phyloP scores from a whole-genome alignment of 1,140 invertebrate species.

The Nixonia krombeini region DNA sequence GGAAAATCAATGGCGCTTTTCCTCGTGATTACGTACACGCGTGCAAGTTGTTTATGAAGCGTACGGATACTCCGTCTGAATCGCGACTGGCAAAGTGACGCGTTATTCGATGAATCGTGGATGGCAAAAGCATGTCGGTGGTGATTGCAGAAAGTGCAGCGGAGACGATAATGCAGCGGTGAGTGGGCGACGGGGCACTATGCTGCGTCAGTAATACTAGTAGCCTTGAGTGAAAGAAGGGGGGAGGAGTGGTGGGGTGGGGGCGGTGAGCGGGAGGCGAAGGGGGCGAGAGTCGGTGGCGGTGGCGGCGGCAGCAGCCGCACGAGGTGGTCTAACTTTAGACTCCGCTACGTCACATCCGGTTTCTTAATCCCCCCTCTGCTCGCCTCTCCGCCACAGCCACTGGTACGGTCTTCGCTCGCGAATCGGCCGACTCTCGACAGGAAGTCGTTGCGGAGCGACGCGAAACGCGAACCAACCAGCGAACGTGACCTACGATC shows the following conservation, averaged over 20 bases:
- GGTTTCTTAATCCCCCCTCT: neutral
- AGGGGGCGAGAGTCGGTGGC: neutral
- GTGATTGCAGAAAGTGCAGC: no score
- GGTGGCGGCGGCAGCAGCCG: neutral
- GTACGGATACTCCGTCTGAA: no score
- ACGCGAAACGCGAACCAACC: neutral
- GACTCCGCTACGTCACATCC: neutral
- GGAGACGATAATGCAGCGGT: neutral
- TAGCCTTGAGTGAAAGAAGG: neutral
- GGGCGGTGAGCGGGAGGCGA: neutral
- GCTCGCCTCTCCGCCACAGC: neutral
- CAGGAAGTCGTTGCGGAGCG: neutral
- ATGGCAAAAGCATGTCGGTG: neutral
- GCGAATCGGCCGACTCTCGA: neutral
- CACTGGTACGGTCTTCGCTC: no score
- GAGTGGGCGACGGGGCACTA: neutral
- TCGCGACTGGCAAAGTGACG: no score
- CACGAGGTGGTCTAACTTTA: conserved; percentile 2
- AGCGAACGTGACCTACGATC: neutral
- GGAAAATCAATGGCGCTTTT: no score
- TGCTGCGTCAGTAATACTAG: neutral
- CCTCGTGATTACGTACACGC: no score
- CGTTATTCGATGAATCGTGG: no score
- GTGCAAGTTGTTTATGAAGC: no score
- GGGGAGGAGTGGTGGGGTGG: neutral